Base-by-base conservation (phyloP, 1,140 invertebrate species). In the Papilio polytes region DNA sequence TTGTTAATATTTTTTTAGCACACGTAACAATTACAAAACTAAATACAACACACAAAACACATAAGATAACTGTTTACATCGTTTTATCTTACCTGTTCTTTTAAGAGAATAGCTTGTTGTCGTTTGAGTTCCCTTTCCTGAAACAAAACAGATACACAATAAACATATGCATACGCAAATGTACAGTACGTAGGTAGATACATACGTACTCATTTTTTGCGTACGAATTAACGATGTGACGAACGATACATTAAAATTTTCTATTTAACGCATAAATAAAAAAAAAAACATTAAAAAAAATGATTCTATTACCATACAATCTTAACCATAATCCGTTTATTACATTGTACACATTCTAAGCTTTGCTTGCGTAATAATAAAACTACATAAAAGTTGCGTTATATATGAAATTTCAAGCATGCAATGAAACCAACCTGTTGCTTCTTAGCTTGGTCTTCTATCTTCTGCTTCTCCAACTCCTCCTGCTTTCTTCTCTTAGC, bases 41-140 rank as follows among this genome's bases (percentile, higher is more conserved):
- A 76, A 85, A 80, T 74, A 31, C 76, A 74, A 81, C 13, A 80
- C 59, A 78, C 51, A 83, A 13, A 85, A 73, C 66, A 80, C 22
- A 80, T 66, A 80, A 80, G 12, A 81, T 80, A 73, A 59, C 36
- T 80, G n/a, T 83, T 83, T 81, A 79, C 15, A 51, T 51, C 6
- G 48, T 20, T 78, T 93, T 95, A n/a, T n/a, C n/a, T 96, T 96
- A 98, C 98, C 97, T 98, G 98, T 96, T 98, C 98, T 95, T 98
- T 98, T 79, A 98, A 94, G 89, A 98, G 96, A 51, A 98, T 97
- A 81, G 97, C 97, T 93, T 98, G 98, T 91, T 98, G 98, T 88
- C 97, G 95, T 94, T 98, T 98, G 89, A 98, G 94, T 95, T 98
- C 98, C 91, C 97, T 96, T 93, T 98, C 98, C 98, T 98, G 95